These are phyloP conservation scores for Lumbricus terrestris DNA, from an alignment of 2,888 invertebrate species.

Conservation along the genomic window DNA sequence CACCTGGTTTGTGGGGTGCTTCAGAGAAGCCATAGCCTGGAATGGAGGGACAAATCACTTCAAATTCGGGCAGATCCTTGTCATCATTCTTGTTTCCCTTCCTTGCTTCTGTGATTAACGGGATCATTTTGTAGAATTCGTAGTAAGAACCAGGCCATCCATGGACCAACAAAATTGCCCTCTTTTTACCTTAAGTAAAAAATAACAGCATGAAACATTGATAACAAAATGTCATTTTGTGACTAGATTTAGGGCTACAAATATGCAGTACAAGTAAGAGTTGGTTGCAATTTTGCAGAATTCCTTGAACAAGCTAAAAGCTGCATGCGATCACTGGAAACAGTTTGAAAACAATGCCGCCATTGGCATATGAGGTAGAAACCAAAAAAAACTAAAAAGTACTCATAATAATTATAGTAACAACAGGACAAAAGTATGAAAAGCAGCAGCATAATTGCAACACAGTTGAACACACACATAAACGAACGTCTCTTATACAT, in stretches of 20 bases:
- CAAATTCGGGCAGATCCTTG: conserved; percentile 43
- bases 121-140: conserved; percentile 73
- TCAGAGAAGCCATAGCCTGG: conserved; percentile 65
- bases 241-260: neutral
- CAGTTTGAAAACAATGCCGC: neutral
- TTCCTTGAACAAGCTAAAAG: neutral
- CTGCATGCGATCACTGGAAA: neutral
- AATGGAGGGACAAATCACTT: conserved; percentile 62
- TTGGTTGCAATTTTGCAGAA: neutral
- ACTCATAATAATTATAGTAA: neutral
- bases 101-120: conserved; percentile 56
- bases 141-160: conserved; percentile 84
- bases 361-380: neutral
- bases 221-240: neutral
- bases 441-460: too few relatives aligned
- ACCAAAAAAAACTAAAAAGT: neutral
- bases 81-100: conserved; percentile 9
- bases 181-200: neutral
- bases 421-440: neutral
- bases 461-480: too few relatives aligned
- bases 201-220: neutral
- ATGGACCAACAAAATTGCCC: conserved; percentile 71
- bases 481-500: too few relatives aligned
- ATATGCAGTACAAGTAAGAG: neutral
- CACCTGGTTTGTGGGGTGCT: conserved; percentile 62